phyloP scores from a whole-genome alignment of 2,797 vertebrate genomes.

The Sebastes oblongus region DNA sequence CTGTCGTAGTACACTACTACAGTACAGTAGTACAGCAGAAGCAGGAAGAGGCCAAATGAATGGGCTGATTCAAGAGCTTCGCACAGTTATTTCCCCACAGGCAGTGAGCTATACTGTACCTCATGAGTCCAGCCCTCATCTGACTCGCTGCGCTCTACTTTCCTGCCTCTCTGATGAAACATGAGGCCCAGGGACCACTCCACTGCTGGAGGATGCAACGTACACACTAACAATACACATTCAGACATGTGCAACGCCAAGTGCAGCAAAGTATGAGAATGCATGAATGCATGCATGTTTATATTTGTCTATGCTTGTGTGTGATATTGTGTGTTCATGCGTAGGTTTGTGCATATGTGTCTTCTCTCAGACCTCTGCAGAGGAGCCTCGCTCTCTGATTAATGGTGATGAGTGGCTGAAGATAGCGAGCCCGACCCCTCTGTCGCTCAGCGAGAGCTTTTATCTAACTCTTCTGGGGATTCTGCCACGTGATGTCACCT shows the following conservation, averaged over 20 bases:
- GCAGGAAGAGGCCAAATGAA: constrained; percentile 48
- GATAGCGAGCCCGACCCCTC: constrained; percentile 38
- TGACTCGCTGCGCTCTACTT: constrained; percentile 40
- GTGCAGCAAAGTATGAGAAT: not conserved
- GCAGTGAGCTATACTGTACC: constrained; percentile 46
- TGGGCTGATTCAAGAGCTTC: constrained; percentile 50
- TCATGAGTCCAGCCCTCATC: constrained; percentile 63
- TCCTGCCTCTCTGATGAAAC: constrained; percentile 47
- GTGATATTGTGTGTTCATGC: not conserved
- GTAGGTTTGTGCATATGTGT: not conserved
- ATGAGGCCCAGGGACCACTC: constrained; percentile 41
- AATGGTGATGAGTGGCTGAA: constrained; percentile 52
- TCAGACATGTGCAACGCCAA: not conserved
- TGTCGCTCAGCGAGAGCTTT: constrained; percentile 51
- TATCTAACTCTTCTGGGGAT: constrained; percentile 56
- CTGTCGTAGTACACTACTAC: constrained; percentile 7
- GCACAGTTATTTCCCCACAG: constrained; percentile 61
- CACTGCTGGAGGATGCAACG: constrained; percentile 13
- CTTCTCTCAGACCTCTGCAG: constrained; percentile 1
- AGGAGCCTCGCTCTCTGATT: constrained; percentile 35
- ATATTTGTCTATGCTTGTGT: not conserved
- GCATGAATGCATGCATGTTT: not conserved
- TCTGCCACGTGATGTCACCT: constrained; percentile 48
- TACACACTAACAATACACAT: constrained; percentile 11
- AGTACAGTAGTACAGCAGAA: constrained; percentile 4